Conservation (phyloP, 1,140 invertebrate genomes). For the Cydia amplana region DNA sequence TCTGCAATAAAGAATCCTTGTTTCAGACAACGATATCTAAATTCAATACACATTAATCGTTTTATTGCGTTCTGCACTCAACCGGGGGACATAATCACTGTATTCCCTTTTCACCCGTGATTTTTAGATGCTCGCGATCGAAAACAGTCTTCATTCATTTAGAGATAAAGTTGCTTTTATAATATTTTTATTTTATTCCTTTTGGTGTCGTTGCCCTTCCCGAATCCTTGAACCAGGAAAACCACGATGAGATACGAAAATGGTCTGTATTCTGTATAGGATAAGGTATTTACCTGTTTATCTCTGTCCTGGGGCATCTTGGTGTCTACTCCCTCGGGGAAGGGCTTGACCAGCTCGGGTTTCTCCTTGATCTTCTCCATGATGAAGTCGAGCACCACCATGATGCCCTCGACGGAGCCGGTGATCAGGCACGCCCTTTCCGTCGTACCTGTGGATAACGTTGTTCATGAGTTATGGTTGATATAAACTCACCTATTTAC, state of each 20-base stretch:
- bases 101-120: slow-evolving; percentile 1
- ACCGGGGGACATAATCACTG: background rate
- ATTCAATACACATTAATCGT: slow-evolving; percentile 10
- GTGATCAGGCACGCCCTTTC: slow-evolving; percentile 98
- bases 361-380: slow-evolving; percentile 99
- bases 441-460: slow-evolving; percentile 88
- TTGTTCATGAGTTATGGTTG: background rate
- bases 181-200: background rate
- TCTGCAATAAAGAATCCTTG: slow-evolving; percentile 6
- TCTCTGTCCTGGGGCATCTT: slow-evolving; percentile 88
- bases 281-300: slow-evolving; percentile 82
- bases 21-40: slow-evolving; percentile 4
- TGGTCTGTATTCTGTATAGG: background rate
- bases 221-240: slow-evolving; percentile 1
- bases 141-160: background rate
- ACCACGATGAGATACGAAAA: background rate
- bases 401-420: slow-evolving; percentile 94
- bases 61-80: slow-evolving; percentile 7
- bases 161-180: background rate
- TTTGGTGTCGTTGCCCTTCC: background rate
- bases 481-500: background rate
- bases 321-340: slow-evolving; percentile 83
- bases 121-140: background rate
- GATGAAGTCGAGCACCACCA: slow-evolving; percentile 96
- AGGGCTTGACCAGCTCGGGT: slow-evolving; percentile 93